Base-by-base conservation (phyloP, 2,113 vertebrate genomes). In the Scomber japonicus region DNA sequence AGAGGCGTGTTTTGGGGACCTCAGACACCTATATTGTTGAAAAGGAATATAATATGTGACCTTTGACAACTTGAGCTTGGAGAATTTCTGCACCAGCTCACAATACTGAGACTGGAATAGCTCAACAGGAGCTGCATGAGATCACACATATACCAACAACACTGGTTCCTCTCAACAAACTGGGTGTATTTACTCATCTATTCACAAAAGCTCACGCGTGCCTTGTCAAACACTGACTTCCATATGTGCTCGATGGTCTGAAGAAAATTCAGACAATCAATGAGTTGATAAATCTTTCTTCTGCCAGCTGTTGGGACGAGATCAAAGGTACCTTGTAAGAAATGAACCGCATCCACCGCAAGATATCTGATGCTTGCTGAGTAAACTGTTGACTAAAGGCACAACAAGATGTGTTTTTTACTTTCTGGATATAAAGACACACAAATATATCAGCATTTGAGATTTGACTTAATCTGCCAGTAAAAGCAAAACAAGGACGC, bases 61-160 rank as follows among this genome's bases (percentile, higher is more conserved):
- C 61, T 31, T 19, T 8, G 64, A n/a, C 3, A 9, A 49, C 46
- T 21, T 11, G 30, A 31, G 21, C 12, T 46, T n/a, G 40, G 30
- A 67, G 49, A 45, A 49, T 44, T 19, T 17, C 24, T 11, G n/a
- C 15, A 55, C 14, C 48, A 51, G 78, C 72, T 57, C 24, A 30
- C 56, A 50, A 72, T 45, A 64, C 6, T 30, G 40, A 54, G 50
- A 19, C 50, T 49, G 53, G 51, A 78, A 55, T 49, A 48, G 24
- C 61, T 35, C 61, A 80, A 61, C 35, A 77, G 64, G 50, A 63
- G 24, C 35, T 16, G 21, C 56, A 50, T 77, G 72, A 80, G 68
- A 60, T 75, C 31, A 48, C 54, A 80, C 27, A 60, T 57, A 46
- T 65, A 40, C 7, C 35, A 40, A 40, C 35, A 40, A 65, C 57